These are phyloP conservation scores for Rhynchophorus ferrugineus DNA, from an alignment of 1,140 invertebrate genomes.

Conservation along the genomic window DNA sequence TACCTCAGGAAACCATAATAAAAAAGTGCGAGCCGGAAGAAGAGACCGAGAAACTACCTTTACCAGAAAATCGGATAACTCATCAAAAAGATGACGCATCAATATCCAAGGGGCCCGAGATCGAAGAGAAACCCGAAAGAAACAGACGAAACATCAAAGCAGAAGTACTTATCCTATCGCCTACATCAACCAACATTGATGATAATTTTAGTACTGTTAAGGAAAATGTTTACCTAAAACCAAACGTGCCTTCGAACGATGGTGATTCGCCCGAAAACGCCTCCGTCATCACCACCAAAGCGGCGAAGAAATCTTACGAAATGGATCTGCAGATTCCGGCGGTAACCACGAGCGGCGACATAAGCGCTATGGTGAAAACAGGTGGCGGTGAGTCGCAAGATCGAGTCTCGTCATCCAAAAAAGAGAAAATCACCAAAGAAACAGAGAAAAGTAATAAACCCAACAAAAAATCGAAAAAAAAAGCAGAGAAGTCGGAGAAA, in stretches of 20 bases:
- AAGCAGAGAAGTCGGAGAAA: conserved; percentile 3
- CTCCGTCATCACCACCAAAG: conserved; percentile 24
- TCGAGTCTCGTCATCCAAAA: conserved; percentile 13
- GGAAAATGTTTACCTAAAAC: not conserved
- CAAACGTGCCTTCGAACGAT: conserved; percentile 4
- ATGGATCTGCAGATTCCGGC: conserved; percentile 20
- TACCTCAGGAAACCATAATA: too few species aligned
- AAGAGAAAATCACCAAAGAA: conserved; percentile 4
- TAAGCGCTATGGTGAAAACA: not conserved
- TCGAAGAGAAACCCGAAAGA: too few species aligned
- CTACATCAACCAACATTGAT: conserved; percentile 17
- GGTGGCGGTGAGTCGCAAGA: not conserved
- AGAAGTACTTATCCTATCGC: conserved; percentile 16
- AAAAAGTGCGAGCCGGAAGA: too few species aligned
- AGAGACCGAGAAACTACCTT: too few species aligned
- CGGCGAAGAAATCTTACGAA: conserved; percentile 28
- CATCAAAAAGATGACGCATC: too few species aligned
- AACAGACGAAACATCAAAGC: not conserved
- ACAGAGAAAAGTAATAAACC: conserved; percentile 6
- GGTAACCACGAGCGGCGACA: conserved; percentile 14
- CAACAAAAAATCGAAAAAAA: conserved; percentile 10
- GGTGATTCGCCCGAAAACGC: conserved; percentile 5
- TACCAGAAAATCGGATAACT: too few species aligned
- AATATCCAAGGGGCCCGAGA: too few species aligned
- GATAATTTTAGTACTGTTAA: not conserved